These are phyloP conservation scores for Thripadectes ignobilis DNA, from an alignment of 2,797 vertebrate species.

Conservation along the genomic window DNA sequence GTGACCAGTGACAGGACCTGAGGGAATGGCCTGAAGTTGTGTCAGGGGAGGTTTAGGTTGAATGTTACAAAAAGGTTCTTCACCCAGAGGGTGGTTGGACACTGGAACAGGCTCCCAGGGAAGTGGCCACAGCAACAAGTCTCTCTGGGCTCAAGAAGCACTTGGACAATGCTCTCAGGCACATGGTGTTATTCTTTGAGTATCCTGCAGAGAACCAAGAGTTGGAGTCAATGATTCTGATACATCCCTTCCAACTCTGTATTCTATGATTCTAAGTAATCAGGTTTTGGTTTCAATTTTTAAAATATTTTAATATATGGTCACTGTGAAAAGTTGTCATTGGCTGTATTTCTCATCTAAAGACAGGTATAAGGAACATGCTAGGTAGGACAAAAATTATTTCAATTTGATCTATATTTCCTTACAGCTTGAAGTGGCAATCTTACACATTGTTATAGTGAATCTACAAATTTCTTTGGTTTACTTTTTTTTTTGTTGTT, in stretches of 20 bases:
- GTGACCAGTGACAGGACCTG: not conserved
- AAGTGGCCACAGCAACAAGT: not conserved
- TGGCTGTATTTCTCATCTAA: not conserved
- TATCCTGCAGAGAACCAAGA: not conserved
- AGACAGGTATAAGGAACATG: slow-evolving; percentile 15
- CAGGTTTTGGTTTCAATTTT: not conserved
- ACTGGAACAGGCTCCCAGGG: not conserved
- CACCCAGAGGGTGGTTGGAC: no score
- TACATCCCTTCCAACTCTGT: not conserved
- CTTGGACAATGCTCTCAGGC: not conserved
- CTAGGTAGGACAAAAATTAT: not conserved
- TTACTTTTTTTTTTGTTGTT: not conserved
- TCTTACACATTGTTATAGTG: not conserved
- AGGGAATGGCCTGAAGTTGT: not conserved
- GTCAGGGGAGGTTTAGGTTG: not conserved
- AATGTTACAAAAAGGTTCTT: not conserved
- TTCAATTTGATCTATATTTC: not conserved
- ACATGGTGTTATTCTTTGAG: not conserved
- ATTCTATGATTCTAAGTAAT: not conserved
- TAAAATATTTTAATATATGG: not conserved
- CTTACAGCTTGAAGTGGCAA: not conserved
- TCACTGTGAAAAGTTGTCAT: slow-evolving; percentile 29
- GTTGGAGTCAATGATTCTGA: not conserved
- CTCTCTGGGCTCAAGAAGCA: not conserved
- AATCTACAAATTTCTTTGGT: not conserved